These are phyloP conservation scores for Amia ocellicauda DNA, from an alignment of 2,113 vertebrate genomes.

Conservation along the genomic window DNA sequence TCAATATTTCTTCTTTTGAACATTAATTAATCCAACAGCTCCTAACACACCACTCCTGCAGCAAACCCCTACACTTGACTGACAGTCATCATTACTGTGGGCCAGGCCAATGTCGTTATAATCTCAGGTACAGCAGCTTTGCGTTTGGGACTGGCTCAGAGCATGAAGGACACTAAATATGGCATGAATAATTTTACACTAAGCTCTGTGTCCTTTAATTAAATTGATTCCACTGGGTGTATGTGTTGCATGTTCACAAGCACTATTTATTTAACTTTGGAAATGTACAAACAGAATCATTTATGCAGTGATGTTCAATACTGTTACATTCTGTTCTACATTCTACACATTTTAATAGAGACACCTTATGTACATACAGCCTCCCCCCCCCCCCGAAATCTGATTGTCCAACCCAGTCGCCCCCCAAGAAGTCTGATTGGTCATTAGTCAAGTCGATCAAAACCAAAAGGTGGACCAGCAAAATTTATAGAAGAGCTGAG, in stretches of 20 bases:
- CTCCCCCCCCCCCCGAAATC: too few species aligned
- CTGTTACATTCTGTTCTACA: too few species aligned
- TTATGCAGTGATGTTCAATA: too few species aligned
- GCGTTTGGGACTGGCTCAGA: not conserved
- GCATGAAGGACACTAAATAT: not conserved
- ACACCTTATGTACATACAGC: too few species aligned
- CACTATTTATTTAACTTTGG: too few species aligned
- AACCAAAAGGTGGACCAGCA: too few species aligned
- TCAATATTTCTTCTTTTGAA: not conserved
- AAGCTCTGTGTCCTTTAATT: not conserved
- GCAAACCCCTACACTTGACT: not conserved
- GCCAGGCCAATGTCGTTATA: constrained; percentile 4
- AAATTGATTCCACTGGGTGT: not conserved
- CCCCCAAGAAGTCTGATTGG: too few species aligned
- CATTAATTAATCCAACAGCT: not conserved
- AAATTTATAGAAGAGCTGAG: too few species aligned
- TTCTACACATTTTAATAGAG: too few species aligned
- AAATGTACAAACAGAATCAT: too few species aligned
- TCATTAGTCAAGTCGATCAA: too few species aligned
- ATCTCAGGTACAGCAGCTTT: not conserved
- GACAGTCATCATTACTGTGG: not conserved
- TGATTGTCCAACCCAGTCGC: too few species aligned
- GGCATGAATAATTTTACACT: constrained; percentile 7
- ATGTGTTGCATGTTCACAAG: not conserved
- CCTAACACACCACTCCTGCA: not conserved